A percentile compares a stretch with the other conserved stretches of the same genome.
Evolutionary conservation across 1,140 invertebrate genomes (phyloP).

Genomic region (Lepeophtheirus salmonis): DNA sequence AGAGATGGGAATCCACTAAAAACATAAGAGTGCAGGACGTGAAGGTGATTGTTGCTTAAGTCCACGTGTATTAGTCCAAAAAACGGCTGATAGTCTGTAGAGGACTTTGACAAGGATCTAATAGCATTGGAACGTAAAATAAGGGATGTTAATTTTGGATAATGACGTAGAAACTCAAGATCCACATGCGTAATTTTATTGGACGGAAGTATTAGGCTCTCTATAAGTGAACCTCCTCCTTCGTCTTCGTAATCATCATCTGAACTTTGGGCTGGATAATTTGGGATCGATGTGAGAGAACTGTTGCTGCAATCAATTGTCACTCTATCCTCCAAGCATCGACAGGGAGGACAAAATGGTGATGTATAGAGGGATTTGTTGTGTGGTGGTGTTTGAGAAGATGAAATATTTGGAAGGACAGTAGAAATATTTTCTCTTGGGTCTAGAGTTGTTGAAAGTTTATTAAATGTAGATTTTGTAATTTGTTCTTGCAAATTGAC

Average conservation of each 20-base stretch:
- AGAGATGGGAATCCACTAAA: slow-evolving; percentile 11
- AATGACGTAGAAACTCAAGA: background rate
- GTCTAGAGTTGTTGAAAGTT: too few species aligned
- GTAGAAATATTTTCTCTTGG: too few species aligned
- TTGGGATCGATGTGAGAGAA: background rate
- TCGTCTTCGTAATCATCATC: background rate
- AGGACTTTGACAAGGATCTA: background rate
- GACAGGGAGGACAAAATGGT: background rate
- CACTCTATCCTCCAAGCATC: background rate
- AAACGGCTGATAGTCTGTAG: slow-evolving; percentile 3
- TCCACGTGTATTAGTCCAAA: slow-evolving; percentile 6
- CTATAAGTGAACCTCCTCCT: background rate
- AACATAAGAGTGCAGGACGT: slow-evolving; percentile 16
- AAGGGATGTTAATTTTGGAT: background rate
- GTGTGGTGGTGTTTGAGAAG: too few species aligned
- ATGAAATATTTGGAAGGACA: too few species aligned
- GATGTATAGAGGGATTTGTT: background rate
- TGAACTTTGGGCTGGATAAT: background rate
- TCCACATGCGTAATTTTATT: background rate
- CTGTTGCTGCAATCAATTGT: background rate
- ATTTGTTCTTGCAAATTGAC: too few species aligned
- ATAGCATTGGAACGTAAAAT: background rate
- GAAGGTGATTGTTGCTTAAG: slow-evolving; percentile 8
- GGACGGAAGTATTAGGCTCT: background rate
- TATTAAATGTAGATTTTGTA: too few species aligned